These are phyloP conservation scores for Hyalella azteca DNA, from an alignment of 2,888 invertebrate genomes.

Conservation along the genomic window DNA sequence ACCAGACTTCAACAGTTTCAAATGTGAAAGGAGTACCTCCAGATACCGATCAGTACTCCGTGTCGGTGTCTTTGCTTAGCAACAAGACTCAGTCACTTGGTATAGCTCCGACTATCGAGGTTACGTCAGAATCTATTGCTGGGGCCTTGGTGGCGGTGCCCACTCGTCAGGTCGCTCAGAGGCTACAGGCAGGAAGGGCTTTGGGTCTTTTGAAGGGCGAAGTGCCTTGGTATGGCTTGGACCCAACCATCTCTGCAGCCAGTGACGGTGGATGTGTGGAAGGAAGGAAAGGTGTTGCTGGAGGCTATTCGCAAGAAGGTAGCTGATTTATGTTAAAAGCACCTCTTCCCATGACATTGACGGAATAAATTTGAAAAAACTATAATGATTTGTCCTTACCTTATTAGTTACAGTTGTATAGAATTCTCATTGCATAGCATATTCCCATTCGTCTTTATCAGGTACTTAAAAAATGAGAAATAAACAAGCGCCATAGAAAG, in stretches of 20 bases:
- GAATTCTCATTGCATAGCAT: too few species aligned
- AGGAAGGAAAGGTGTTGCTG: constrained; percentile 49
- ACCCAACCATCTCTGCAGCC: constrained; percentile 32
- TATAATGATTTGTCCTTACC: too few species aligned
- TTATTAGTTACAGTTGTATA: too few species aligned
- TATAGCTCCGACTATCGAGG: neutral
- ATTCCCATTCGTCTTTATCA: too few species aligned
- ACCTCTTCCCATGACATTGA: too few species aligned
- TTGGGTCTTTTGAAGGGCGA: constrained; percentile 38
- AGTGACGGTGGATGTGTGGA: constrained; percentile 25
- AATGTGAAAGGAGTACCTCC: too few species aligned
- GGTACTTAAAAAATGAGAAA: neutral
- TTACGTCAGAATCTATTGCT: neutral
- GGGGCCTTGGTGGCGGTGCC: neutral
- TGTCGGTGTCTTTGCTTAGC: constrained; percentile 42
- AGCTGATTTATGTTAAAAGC: too few species aligned
- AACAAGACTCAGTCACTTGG: constrained; percentile 46
- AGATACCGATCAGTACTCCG: neutral
- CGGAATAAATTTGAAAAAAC: too few species aligned
- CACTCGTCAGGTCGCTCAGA: neutral
- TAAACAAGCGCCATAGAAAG: neutral
- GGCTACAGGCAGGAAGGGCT: neutral
- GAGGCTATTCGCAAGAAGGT: neutral
- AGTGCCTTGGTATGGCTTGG: constrained; percentile 47
- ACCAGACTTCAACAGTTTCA: neutral